phyloP scores from a whole-genome alignment of 2,113 vertebrate genomes.

The Alaudala cheleensis region DNA sequence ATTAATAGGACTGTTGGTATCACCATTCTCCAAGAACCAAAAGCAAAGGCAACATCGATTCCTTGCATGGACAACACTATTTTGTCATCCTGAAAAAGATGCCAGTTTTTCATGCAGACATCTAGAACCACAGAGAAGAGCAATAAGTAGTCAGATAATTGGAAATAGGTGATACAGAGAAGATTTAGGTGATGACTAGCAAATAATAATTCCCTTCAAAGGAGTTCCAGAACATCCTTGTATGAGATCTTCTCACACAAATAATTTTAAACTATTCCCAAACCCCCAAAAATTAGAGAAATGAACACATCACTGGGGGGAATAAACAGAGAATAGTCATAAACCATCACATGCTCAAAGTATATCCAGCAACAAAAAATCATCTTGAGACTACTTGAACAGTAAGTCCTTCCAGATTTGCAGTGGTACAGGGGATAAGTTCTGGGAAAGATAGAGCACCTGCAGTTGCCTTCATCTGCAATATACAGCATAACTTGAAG shows the following conservation, averaged over 20 bases:
- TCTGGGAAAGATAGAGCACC: not conserved
- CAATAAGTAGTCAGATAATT: not conserved
- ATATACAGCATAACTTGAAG: not conserved
- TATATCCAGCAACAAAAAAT: not conserved
- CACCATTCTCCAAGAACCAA: not conserved
- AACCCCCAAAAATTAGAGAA: conserved; percentile 17
- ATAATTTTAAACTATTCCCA: not conserved
- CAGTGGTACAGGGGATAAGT: not conserved
- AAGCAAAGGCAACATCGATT: not conserved
- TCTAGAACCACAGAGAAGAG: not conserved
- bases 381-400: conserved; percentile 9
- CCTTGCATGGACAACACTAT: not conserved
- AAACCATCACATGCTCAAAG: not conserved
- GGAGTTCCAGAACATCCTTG: not conserved
- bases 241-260: not conserved
- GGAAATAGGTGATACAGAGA: not conserved
- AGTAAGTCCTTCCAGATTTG: not conserved
- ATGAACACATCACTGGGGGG: not conserved
- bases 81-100: not conserved
- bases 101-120: not conserved
- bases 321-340: not conserved
- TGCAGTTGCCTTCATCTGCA: conserved; percentile 20
- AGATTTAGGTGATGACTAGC: not conserved
- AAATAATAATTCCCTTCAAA: not conserved
- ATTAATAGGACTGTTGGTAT: not conserved